Evolutionary conservation across 2,113 vertebrate genomes (phyloP).

Genomic region (Sus scrofa): T2T-Sscrofa CM000812.6:115810001-115810500

Average conservation of each 20-base stretch:
- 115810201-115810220: background rate
- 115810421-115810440: background rate
- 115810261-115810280: background rate
- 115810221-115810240: background rate
- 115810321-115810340: background rate
- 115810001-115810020: background rate
- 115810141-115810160: background rate
- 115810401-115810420: background rate
- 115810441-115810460: background rate
- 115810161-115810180: background rate
- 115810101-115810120: background rate
- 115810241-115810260: background rate
- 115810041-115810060: background rate
- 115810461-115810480: background rate
- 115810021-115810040: background rate
- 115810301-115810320: background rate
- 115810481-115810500: background rate
- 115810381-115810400: background rate
- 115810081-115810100: background rate
- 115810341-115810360: background rate
- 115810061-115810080: background rate
- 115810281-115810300: background rate
- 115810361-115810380: background rate
- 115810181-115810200: background rate
- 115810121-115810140: background rate